phyloP scores from a whole-genome alignment of 2,888 invertebrate genomes.

The Drosophila barbarae region DNA sequence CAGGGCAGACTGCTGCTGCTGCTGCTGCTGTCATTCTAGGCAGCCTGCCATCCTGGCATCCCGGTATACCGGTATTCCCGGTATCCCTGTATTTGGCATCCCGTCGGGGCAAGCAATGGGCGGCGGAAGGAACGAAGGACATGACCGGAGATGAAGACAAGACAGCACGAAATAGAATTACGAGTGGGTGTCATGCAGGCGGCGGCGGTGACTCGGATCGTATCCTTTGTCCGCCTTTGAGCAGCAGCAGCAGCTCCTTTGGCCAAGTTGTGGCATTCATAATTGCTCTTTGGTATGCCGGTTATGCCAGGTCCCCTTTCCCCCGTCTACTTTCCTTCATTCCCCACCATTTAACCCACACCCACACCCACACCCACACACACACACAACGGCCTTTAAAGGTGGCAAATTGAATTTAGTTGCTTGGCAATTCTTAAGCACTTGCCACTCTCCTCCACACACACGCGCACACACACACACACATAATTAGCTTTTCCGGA shows the following conservation, averaged over 20 bases:
- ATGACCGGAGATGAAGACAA: slow-evolving; percentile 41
- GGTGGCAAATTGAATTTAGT: slow-evolving; percentile 41
- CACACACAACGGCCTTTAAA: slow-evolving; percentile 5
- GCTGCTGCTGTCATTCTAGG: slow-evolving; percentile 2
- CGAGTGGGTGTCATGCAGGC: slow-evolving; percentile 6
- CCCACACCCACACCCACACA: neutral
- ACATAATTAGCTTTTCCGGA: slow-evolving; percentile 23
- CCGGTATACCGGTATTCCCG: neutral
- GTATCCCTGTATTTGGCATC: neutral
- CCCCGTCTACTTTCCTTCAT: slow-evolving; percentile 2
- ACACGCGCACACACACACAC: neutral
- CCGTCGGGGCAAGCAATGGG: neutral
- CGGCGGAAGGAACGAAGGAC: slow-evolving; percentile 11
- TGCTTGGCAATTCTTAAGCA: slow-evolving; percentile 23
- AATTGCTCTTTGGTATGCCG: slow-evolving; percentile 57
- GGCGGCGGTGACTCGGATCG: neutral
- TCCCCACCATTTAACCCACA: slow-evolving; percentile 1
- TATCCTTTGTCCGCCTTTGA: slow-evolving; percentile 11
- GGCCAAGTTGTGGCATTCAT: slow-evolving; percentile 52
- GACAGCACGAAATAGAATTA: slow-evolving; percentile 41
- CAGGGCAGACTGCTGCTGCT: slow-evolving; percentile 11
- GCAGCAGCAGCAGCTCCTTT: slow-evolving; percentile 13
- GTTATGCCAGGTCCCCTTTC: slow-evolving; percentile 11
- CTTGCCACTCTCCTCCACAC: slow-evolving; percentile 1
- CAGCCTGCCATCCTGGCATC: neutral